Conservation (phyloP, 2,797 vertebrate species). For the Muraenolepis orangiensis region DNA sequence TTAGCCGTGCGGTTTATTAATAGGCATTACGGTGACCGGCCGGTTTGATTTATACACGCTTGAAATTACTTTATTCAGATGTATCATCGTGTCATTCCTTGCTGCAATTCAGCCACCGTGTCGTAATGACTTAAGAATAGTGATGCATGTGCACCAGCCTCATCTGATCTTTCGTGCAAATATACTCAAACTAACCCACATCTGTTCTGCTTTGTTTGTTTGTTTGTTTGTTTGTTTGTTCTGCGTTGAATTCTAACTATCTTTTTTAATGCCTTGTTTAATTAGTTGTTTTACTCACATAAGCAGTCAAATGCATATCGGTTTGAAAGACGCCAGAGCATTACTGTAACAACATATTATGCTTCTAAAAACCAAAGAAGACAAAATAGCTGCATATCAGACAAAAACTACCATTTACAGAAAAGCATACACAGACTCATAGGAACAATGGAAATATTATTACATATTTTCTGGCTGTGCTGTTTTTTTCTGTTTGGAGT, state of each 20-base stretch:
- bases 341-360: too few relatives aligned
- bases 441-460: neutral
- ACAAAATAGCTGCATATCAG: neutral
- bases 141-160: conserved; percentile 25
- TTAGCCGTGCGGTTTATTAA: conserved; percentile 41
- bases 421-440: neutral
- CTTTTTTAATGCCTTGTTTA: neutral
- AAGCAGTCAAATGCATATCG: neutral
- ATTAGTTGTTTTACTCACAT: neutral
- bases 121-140: conserved; percentile 34
- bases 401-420: neutral
- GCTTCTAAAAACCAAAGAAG: too few relatives aligned
- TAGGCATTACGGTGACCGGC: conserved; percentile 37
- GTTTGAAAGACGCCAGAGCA: neutral
- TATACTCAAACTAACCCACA: neutral
- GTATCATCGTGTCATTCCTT: conserved; percentile 39
- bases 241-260: too few relatives aligned
- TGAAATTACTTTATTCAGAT: conserved; percentile 42
- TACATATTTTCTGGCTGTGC: neutral
- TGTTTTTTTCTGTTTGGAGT: neutral
- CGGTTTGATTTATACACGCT: conserved; percentile 36
- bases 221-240: neutral
- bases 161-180: conserved; percentile 21
- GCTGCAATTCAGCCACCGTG: conserved; percentile 32
- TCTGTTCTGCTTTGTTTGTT: neutral